These are phyloP conservation scores for Habrosyne pyritoides DNA, from an alignment of 2,888 invertebrate species.

Conservation along the genomic window DNA sequence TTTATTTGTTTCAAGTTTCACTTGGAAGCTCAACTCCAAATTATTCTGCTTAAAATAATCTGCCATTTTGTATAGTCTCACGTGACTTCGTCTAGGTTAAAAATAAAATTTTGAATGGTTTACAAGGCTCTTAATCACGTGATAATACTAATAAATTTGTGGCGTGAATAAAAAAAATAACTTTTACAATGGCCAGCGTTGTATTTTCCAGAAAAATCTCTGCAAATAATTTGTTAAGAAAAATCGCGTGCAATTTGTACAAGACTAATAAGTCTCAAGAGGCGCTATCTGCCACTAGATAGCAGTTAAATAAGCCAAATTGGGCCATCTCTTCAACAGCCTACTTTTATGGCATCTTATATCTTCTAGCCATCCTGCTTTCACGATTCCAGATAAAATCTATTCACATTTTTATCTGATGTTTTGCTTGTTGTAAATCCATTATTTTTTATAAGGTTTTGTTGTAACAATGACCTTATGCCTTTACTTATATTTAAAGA, in stretches of 20 bases:
- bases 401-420: constrained; percentile 41
- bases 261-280: constrained; percentile 66
- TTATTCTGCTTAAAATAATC: no score
- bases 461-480: not conserved
- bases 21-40: no score
- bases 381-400: constrained; percentile 46
- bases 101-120: no score
- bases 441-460: constrained; percentile 4
- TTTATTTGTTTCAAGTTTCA: no score
- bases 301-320: constrained; percentile 76
- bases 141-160: not conserved
- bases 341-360: constrained; percentile 62
- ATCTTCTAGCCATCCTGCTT: constrained; percentile 56
- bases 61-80: no score
- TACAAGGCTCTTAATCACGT: not conserved
- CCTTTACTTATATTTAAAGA: no score
- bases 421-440: constrained; percentile 15
- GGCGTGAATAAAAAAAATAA: not conserved
- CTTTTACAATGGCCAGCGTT: not conserved
- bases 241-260: constrained; percentile 64
- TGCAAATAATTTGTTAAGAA: constrained; percentile 58
- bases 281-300: constrained; percentile 63
- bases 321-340: constrained; percentile 63
- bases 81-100: no score
- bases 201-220: constrained; percentile 33